These are phyloP conservation scores for Cephus runcator DNA, from an alignment of 2,888 invertebrate species.

Conservation along the genomic window DNA sequence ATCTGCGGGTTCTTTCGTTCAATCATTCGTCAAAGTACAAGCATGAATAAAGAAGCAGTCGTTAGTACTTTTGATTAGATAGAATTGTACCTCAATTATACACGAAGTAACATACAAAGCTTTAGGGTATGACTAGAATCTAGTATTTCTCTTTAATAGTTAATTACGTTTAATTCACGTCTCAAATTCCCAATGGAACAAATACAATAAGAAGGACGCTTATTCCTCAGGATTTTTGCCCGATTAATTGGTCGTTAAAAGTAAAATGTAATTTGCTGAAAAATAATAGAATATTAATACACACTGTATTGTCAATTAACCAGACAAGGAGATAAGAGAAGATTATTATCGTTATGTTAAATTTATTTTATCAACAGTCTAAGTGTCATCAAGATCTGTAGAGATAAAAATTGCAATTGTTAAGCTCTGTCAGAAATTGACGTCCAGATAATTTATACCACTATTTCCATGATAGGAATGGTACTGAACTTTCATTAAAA, in stretches of 20 bases:
- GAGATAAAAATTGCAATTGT: background rate
- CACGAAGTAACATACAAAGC: background rate
- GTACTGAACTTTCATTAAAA: background rate
- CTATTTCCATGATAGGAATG: background rate
- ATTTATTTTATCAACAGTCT: background rate
- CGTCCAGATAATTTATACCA: background rate
- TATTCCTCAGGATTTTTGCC: background rate
- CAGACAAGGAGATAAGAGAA: background rate
- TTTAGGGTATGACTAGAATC: background rate
- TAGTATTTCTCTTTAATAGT: background rate
- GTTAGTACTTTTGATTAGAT: background rate
- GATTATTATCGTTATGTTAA: background rate
- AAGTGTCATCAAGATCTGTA: background rate
- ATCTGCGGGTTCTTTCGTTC: conserved; percentile 30
- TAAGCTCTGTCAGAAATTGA: background rate
- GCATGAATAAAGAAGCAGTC: conserved; percentile 22
- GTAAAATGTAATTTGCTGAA: background rate
- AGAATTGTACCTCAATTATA: conserved; percentile 26
- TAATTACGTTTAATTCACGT: background rate
- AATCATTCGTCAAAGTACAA: conserved; percentile 19
- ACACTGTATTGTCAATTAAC: background rate
- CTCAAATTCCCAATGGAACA: background rate
- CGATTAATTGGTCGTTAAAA: background rate
- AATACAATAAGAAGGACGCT: background rate
- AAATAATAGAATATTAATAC: background rate